A percentile compares a stretch with the other conserved stretches of the same genome.
Evolutionary conservation across 2,888 invertebrate genomes (phyloP).

Genomic region (Pheosia tremula): DNA sequence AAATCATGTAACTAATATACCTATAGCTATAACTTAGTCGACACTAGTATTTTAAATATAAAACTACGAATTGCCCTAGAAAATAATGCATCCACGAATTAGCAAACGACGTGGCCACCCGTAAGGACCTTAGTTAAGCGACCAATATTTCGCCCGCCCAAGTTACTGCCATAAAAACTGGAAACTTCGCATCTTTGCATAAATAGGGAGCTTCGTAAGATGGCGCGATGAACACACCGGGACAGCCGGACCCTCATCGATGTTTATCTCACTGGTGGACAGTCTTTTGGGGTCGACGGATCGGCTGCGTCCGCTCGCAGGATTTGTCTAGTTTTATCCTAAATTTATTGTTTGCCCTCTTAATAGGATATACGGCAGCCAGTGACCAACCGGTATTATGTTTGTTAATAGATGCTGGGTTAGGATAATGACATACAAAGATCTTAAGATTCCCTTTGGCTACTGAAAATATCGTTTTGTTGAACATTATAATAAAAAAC

Average conservation of each 20-base stretch:
- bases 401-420: conserved; percentile 41
- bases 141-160: conserved; percentile 33
- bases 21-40: too few species aligned
- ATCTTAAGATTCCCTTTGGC: neutral
- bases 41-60: too few species aligned
- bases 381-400: conserved; percentile 39
- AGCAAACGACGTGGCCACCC: neutral
- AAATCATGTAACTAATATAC: too few species aligned
- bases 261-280: conserved; percentile 46
- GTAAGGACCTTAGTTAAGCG: conserved; percentile 27
- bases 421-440: neutral
- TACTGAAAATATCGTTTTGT: too few species aligned
- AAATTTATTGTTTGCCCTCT: conserved; percentile 59
- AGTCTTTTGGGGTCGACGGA: conserved; percentile 43
- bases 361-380: conserved; percentile 43
- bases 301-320: conserved; percentile 40
- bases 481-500: too few species aligned
- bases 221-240: conserved; percentile 29
- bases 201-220: conserved; percentile 39
- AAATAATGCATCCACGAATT: neutral
- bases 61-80: neutral
- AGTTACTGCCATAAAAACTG: conserved; percentile 36
- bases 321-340: conserved; percentile 60
- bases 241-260: conserved; percentile 41
- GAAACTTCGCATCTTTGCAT: conserved; percentile 40